Conservation (phyloP, 2,797 vertebrate species). For the Chelidonichthys spinosus region DNA sequence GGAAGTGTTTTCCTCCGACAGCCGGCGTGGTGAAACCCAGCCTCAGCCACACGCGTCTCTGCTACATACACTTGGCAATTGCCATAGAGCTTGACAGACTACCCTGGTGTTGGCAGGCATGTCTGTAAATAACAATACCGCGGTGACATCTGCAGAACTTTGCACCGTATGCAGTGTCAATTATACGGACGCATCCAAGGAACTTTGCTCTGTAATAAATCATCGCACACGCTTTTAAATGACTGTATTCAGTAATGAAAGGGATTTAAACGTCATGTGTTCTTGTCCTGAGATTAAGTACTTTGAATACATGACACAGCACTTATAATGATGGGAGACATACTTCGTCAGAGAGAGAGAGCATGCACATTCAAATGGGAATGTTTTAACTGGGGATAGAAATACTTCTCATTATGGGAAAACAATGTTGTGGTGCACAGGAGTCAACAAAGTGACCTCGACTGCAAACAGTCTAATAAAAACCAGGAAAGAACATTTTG, state of each 20-base stretch:
- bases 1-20: slow-evolving; percentile 72
- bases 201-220: slow-evolving; percentile 39
- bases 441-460: slow-evolving; percentile 8
- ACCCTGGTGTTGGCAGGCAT: slow-evolving; percentile 63
- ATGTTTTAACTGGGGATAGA: slow-evolving; percentile 18
- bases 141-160: slow-evolving; percentile 68
- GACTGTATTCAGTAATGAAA: slow-evolving; percentile 28
- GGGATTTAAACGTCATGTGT: slow-evolving; percentile 38
- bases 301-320: slow-evolving; percentile 20
- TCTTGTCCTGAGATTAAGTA: slow-evolving; percentile 16
- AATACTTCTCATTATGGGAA: slow-evolving; percentile 36
- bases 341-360: slow-evolving; percentile 1
- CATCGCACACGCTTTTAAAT: slow-evolving; percentile 43
- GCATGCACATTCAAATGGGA: slow-evolving; percentile 4
- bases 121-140: slow-evolving; percentile 68
- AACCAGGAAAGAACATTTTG: neutral
- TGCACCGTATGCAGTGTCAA: slow-evolving; percentile 58
- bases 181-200: slow-evolving; percentile 50
- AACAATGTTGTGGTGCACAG: slow-evolving; percentile 21
- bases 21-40: slow-evolving; percentile 62
- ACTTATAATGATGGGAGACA: slow-evolving; percentile 21
- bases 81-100: slow-evolving; percentile 75
- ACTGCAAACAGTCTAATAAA: slow-evolving; percentile 11
- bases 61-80: slow-evolving; percentile 72
- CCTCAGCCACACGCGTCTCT: slow-evolving; percentile 61